Evolutionary conservation across 2,113 vertebrate genomes (phyloP), one percentile per base, ranked within the genome.

Genomic region (Phycodurus eques): DNA sequence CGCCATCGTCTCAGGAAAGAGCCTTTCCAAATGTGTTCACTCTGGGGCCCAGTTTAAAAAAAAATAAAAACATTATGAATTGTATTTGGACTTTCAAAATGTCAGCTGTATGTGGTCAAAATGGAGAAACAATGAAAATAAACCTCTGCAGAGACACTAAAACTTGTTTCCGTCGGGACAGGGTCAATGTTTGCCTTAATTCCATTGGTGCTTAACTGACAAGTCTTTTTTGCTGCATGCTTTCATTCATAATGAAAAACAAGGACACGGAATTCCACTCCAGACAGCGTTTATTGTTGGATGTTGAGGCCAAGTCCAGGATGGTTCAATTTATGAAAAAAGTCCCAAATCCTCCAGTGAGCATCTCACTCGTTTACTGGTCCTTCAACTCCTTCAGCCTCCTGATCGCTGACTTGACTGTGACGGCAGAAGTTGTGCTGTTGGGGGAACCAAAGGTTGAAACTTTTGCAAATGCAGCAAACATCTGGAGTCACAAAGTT

Each of bases 361-460:
- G 17, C 2, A 17, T 73, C 10, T 33, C 78, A 85, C 83, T 63
- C 74, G 78, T 93, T 92, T 96, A 99, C 91, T 99, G 98, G 92
- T 99, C 98, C 88, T 99, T 99, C 92, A 99, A 73, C 84, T 99
- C 98, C 93, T 95, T 98, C 94, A 98, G 94, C 86, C 98, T 96
- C 92, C 97, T 96, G 93, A 99, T 99, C 0, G 98, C 97, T 33
- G 98, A 99, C 86, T 98, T 99, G 67, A 99, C 98, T 73, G 98
- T 99, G 88, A 99, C 96, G 5, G 98, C 98, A 19, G 98, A 99
- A 71, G 98, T 98, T 89, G 98, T 98, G 90, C 98, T 99, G 91
- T 20, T 85, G 87, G 83, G 66, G 71, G 77, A 22, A 65, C 59
- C 15, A 33, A 68, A 7, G 49, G 15, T 14, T 10, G 3, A 9